Evolutionary conservation across 1,140 invertebrate species (phyloP).

Genomic region (Trachelipus rathkii): DNA sequence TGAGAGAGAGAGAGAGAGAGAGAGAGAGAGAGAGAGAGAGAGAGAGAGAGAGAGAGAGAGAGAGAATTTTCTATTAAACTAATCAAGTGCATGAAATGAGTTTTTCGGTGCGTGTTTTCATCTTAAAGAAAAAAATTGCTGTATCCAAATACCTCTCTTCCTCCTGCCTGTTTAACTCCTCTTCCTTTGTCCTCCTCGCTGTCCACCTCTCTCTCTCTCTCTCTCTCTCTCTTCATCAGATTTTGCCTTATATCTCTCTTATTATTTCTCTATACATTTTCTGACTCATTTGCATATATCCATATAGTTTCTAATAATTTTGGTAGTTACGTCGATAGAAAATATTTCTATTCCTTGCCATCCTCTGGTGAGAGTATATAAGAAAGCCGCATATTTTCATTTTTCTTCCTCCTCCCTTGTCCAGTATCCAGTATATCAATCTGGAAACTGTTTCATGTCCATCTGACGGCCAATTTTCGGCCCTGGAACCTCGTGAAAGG

Average conservation of each 20-base stretch:
- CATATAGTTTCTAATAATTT: too few species aligned
- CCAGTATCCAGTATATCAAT: slow-evolving; percentile 12
- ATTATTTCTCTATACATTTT: too few species aligned
- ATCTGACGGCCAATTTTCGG: background rate
- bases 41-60: background rate
- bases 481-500: too few species aligned
- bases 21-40: background rate
- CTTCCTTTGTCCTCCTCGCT: background rate
- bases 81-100: slow-evolving; percentile 4
- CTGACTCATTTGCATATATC: too few species aligned
- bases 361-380: too few species aligned
- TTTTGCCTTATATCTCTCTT: too few species aligned
- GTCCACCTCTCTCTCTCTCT: too few species aligned
- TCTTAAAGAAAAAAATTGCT: background rate
- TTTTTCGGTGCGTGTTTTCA: background rate
- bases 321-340: too few species aligned
- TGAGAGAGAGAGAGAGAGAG: background rate
- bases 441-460: background rate
- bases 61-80: slow-evolving; percentile 16
- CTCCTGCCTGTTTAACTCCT: background rate
- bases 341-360: too few species aligned
- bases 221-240: too few species aligned
- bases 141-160: background rate
- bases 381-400: too few species aligned
- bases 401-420: background rate